phyloP scores from a whole-genome alignment of 1,140 invertebrate genomes.

The Formica selysi region DNA sequence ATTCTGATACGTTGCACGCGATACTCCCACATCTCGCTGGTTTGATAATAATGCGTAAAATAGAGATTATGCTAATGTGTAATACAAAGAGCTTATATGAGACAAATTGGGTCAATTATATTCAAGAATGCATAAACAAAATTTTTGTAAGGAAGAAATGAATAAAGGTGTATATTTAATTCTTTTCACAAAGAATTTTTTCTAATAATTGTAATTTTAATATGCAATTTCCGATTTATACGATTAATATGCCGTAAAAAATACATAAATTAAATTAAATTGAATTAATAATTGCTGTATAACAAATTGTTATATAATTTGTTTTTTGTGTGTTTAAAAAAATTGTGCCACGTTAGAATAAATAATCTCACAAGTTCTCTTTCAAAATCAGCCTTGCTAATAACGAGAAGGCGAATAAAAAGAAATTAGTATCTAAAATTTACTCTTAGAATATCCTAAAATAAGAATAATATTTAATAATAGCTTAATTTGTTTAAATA shows the following conservation, averaged over 20 bases:
- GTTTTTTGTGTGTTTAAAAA: background rate
- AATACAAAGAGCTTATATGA: slow-evolving; percentile 4
- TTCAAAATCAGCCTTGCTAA: background rate
- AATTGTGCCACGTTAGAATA: slow-evolving; percentile 19
- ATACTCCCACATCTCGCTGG: slow-evolving; percentile 11
- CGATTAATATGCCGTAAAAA: background rate
- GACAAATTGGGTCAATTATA: slow-evolving; percentile 1
- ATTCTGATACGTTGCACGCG: slow-evolving; percentile 47
- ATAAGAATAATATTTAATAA: background rate
- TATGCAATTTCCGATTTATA: background rate
- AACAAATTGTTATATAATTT: background rate
- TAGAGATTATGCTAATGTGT: slow-evolving; percentile 16
- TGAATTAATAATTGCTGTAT: no score
- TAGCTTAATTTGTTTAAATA: background rate
- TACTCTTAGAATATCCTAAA: background rate
- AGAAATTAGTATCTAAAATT: background rate
- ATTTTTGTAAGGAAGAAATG: background rate
- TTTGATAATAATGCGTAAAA: slow-evolving; percentile 50
- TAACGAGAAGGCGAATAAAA: background rate
- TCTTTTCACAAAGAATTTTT: background rate
- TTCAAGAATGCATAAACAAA: background rate
- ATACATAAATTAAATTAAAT: background rate
- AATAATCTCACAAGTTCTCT: background rate
- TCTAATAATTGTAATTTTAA: background rate
- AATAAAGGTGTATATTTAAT: slow-evolving; percentile 2